Evolutionary conservation across 2,888 invertebrate genomes (phyloP).

Genomic region (Calameuta filiformis): DNA sequence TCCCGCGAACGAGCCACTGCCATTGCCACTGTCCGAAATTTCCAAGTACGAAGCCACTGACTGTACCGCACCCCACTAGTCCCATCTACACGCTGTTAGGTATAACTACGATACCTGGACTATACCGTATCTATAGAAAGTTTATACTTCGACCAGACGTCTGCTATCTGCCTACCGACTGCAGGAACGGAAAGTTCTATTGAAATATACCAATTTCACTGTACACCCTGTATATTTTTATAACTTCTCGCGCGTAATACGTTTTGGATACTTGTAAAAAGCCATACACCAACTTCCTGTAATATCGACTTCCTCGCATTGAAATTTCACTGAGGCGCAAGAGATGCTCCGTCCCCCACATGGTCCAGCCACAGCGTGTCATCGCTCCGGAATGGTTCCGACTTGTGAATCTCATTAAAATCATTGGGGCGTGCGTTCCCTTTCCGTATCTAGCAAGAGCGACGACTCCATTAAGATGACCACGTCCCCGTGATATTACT

Average conservation of each 20-base stretch:
- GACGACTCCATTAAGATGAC: conserved; percentile 64
- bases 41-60: conserved; percentile 48
- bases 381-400: conserved; percentile 27
- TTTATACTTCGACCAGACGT: background rate
- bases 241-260: background rate
- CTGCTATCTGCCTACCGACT: background rate
- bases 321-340: conserved; percentile 4
- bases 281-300: background rate
- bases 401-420: conserved; percentile 64
- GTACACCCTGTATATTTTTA: background rate
- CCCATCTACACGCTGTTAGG: conserved; percentile 24
- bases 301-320: background rate
- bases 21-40: conserved; percentile 50
- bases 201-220: background rate
- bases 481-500: conserved; percentile 65
- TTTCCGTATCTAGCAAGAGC: conserved; percentile 41
- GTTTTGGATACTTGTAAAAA: conserved; percentile 12
- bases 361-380: conserved; percentile 13
- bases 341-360: conserved; percentile 6
- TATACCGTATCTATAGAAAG: conserved; percentile 30
- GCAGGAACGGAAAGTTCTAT: background rate
- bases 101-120: background rate
- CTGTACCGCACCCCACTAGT: conserved; percentile 32
- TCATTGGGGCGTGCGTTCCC: conserved; percentile 60
- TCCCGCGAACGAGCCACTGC: conserved; percentile 45